Conservation (phyloP, 2,113 vertebrate species). For the Sigmodon hispidus region DNA sequence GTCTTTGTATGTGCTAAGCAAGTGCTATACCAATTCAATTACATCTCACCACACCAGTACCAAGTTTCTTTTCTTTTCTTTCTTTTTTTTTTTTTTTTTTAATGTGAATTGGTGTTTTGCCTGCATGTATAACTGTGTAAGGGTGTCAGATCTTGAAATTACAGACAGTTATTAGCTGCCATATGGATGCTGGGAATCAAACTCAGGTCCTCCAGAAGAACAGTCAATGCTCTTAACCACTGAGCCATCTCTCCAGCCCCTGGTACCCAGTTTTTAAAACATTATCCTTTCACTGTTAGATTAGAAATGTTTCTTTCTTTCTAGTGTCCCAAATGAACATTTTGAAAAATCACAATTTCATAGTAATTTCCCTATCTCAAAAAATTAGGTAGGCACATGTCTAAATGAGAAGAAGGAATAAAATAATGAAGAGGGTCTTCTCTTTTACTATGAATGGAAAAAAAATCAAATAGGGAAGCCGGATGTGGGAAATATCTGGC, state of each 20-base stretch:
- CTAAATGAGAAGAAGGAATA: conserved; percentile 18
- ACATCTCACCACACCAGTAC: neutral
- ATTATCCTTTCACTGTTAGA: conserved; percentile 7
- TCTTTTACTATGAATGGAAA: neutral
- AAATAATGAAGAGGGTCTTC: neutral
- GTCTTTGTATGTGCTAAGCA: neutral
- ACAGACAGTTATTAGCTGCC: too few species aligned
- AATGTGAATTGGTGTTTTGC: too few species aligned
- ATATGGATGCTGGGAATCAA: too few species aligned
- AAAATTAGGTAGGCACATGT: neutral
- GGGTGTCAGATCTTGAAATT: too few species aligned
- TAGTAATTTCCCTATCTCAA: neutral
- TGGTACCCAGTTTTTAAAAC: neutral
- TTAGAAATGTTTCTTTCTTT: conserved; percentile 2
- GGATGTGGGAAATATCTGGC: neutral
- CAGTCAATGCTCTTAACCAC: too few species aligned
- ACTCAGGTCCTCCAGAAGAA: too few species aligned
- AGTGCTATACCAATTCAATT: neutral
- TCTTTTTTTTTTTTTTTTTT: too few species aligned
- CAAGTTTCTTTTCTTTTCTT: too few species aligned
- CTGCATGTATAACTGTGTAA: too few species aligned
- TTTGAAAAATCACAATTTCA: neutral
- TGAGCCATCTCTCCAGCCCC: too few species aligned
- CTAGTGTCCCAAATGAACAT: neutral
- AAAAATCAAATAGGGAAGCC: conserved; percentile 3